phyloP scores from a whole-genome alignment of 2,113 vertebrate species.

The Setophaga kirtlandii region DNA sequence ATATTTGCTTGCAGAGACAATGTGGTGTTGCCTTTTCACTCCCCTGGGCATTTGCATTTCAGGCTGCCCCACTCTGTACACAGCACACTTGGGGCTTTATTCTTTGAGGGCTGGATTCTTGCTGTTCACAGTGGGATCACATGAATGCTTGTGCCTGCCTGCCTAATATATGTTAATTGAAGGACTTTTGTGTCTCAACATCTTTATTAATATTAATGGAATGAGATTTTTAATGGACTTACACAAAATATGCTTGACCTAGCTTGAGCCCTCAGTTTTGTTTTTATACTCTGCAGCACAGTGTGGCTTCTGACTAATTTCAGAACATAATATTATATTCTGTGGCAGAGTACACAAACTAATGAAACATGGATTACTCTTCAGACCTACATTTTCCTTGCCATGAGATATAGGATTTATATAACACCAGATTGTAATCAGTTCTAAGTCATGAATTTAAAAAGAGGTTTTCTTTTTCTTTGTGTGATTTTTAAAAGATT shows the following conservation, averaged over 20 bases:
- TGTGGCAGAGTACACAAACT: slow-evolving; percentile 27
- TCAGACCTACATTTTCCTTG: neutral
- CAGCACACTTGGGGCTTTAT: slow-evolving; percentile 13
- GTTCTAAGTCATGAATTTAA: neutral
- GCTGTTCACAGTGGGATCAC: slow-evolving; percentile 60
- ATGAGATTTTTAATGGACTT: slow-evolving; percentile 56
- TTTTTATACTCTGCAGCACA: slow-evolving; percentile 33
- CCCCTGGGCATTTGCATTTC: slow-evolving; percentile 2
- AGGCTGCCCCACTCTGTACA: slow-evolving; percentile 17
- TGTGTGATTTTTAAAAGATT: neutral
- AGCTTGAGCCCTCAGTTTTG: slow-evolving; percentile 46
- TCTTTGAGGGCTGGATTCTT: slow-evolving; percentile 25
- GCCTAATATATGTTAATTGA: slow-evolving; percentile 63
- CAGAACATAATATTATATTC: slow-evolving; percentile 18
- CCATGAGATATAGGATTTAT: neutral
- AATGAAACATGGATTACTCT: slow-evolving; percentile 11
- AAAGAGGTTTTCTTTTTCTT: neutral
- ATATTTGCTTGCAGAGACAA: slow-evolving; percentile 39
- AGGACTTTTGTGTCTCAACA: slow-evolving; percentile 50
- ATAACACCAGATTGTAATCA: neutral
- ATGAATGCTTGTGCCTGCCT: slow-evolving; percentile 50
- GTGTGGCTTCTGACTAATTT: slow-evolving; percentile 50
- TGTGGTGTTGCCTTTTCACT: slow-evolving; percentile 50
- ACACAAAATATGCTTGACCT: slow-evolving; percentile 57
- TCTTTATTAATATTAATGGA: slow-evolving; percentile 66